Percentiles rank a stretch among this genome's conserved stretches.
Evolutionary conservation across 2,113 vertebrate genomes (phyloP).

Genomic region (Podarcis muralis): DNA sequence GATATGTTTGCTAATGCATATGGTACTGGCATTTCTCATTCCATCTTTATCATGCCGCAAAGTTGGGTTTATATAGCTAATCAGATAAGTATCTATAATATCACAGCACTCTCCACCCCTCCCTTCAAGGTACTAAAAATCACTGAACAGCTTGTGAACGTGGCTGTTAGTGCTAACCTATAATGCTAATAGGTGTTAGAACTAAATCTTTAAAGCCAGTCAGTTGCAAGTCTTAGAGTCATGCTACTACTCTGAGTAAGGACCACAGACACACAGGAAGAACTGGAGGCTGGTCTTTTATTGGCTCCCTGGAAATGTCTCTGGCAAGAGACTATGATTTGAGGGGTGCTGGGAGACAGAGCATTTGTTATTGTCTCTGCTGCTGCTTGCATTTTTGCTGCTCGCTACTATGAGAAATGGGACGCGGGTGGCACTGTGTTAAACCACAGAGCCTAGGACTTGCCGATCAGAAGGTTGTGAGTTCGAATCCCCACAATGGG

Average conservation of each 20-base stretch:
- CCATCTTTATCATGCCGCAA: not conserved
- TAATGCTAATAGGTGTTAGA: not conserved
- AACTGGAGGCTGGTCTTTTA: too few relatives aligned
- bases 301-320: too few relatives aligned
- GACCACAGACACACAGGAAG: not conserved
- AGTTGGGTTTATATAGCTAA: not conserved
- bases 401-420: too few relatives aligned
- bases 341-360: too few relatives aligned
- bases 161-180: not conserved
- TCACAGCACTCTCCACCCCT: not conserved
- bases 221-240: not conserved
- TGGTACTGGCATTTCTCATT: not conserved
- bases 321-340: too few relatives aligned
- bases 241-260: rapidly evolving
- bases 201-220: not conserved
- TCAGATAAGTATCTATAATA: not conserved
- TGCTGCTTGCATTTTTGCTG: too few relatives aligned
- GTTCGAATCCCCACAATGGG: too few relatives aligned
- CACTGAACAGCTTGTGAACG: not conserved
- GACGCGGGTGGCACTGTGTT: too few relatives aligned
- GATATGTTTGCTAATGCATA: not conserved
- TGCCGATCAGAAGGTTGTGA: too few relatives aligned
- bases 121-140: not conserved
- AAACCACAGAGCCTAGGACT: too few relatives aligned
- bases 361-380: too few relatives aligned